Base-by-base conservation (phyloP, 1,140 invertebrate species). In the Diorhabda elongata region DNA sequence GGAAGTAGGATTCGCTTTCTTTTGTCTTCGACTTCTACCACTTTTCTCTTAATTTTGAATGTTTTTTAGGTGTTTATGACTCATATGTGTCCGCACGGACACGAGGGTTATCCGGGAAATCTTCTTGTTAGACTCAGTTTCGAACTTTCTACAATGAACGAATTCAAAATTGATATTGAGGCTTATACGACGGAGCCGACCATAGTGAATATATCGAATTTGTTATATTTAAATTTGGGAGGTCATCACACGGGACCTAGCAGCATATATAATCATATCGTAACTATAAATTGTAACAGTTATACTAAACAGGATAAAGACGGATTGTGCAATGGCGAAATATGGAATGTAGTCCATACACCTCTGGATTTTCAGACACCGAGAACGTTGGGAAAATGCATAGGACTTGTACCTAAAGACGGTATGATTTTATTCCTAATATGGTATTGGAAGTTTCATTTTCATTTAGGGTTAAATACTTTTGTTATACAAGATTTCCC, bases 221-320 rank as follows among this genome's bases (percentile, higher is more conserved):
- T 90, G 76, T 83, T 85, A 11, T 89, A 89, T 72, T 91, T 91
- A 75, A 92, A 92, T 80, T 78, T 92, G 5, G 87, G 83, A 45
- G 89, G 89, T 4, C 87, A 89, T 75, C 78, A 73, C 5, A 71
- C 78, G 63, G 85, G 84, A 3, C 76, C 81, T 61, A 78, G 86
- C n/a, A 83, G 85, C 71, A 67, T 89, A 1, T 82, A 86, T 63
- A 85, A 88, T 64, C 91, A 93, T 77, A 73, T 82, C 52, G 77
- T 92, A 3, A 79, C 73, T 0, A 77, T 92, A 3, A 85, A 87
- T 73, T 86, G 89, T 7, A 86, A 90, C 77, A 76, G 80, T 52
- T 91, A 86, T 80, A 87, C 87, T 2, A 85, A 87, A 6, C 82
- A 87, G 0, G 83, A 89, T 71, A 26, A 26, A 26, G 72, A 76